phyloP scores from a whole-genome alignment of 2,888 invertebrate species.

The Siphonodentalium dalli region DNA sequence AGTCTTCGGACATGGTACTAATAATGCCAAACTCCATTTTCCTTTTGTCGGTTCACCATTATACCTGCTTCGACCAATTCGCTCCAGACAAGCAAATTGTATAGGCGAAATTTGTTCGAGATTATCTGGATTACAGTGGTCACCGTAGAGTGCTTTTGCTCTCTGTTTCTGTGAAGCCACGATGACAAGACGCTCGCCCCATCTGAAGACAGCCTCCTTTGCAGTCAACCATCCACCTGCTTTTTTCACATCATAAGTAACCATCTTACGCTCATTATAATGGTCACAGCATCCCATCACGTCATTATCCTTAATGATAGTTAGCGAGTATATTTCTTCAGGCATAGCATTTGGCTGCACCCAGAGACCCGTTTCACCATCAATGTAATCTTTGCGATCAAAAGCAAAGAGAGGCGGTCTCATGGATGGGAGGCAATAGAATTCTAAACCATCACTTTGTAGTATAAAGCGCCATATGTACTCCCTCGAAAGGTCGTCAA shows the following conservation, averaged over 20 bases:
- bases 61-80: slow-evolving; percentile 76
- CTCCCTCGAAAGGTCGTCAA: slow-evolving; percentile 69
- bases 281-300: no score
- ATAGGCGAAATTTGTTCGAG: slow-evolving; percentile 65
- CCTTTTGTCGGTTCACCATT: slow-evolving; percentile 75
- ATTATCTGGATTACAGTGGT: slow-evolving; percentile 57
- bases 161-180: slow-evolving; percentile 75
- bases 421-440: slow-evolving; percentile 71
- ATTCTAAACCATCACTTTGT: slow-evolving; percentile 69
- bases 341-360: slow-evolving; percentile 69
- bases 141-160: slow-evolving; percentile 70
- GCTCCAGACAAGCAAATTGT: slow-evolving; percentile 78
- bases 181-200: slow-evolving; percentile 73
- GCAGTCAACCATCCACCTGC: no score
- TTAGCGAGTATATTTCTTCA: not conserved
- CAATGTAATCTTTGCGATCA: slow-evolving; percentile 66
- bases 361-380: slow-evolving; percentile 69
- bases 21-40: slow-evolving; percentile 69
- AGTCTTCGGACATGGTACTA: slow-evolving; percentile 66
- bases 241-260: no score
- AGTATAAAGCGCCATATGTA: slow-evolving; percentile 74
- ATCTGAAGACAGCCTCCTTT: slow-evolving; percentile 66
- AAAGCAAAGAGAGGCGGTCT: slow-evolving; percentile 69
- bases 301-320: not conserved
- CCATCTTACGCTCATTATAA: no score